Evolutionary conservation across 2,797 vertebrate genomes (phyloP), one percentile per base, ranked within the genome.

Genomic region (Typhlichthys eigenmanni): DNA sequence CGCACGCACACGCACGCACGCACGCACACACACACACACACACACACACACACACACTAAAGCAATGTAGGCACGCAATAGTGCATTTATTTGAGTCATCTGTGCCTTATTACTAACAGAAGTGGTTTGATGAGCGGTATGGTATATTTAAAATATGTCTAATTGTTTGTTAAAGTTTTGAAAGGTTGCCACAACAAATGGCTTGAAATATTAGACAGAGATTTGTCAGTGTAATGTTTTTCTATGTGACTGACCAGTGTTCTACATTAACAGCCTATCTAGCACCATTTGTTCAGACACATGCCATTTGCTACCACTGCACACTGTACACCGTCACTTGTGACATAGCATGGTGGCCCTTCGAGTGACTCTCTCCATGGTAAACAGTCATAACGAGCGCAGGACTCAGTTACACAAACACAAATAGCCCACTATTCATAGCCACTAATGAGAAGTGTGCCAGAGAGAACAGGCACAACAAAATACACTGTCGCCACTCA

Each of bases 401-500:
- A 71, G 84, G 83, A 83, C 86, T 88, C 76, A 69, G 87, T 91
- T 91, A 86, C 86, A 83, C 79, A 87, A 89, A 90, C 86, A 88
- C 76, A 89, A 89, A 93, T 90, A 92, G 88, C 71, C 19, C 78
- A 79, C 89, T 91, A 91, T 91, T 92, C 80, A 86, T 91, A 92
- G 88, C 71, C 24, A 65, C 83, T 76, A 88, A 86, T 76, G 74
- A 82, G 82, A 68, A 74, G 80, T 81, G 80, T 81, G 85, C 82
- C 83, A 81, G 74, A 58, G n/a, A 57, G 14, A 53, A 46, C 64
- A 54, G 63, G 69, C 78, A 86, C 82, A 72, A 55, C 76, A 68
- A 88, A 84, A 87, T 62, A 71, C 65, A 76, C 80, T 76, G 79
- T 86, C 50, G 76, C 81, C 78, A 65, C 76, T 75, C 38, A 32